Evolutionary conservation across 2,113 vertebrate species (phyloP), one percentile per base, ranked within the genome.

Genomic region (Microtus pennsylvanicus): DNA sequence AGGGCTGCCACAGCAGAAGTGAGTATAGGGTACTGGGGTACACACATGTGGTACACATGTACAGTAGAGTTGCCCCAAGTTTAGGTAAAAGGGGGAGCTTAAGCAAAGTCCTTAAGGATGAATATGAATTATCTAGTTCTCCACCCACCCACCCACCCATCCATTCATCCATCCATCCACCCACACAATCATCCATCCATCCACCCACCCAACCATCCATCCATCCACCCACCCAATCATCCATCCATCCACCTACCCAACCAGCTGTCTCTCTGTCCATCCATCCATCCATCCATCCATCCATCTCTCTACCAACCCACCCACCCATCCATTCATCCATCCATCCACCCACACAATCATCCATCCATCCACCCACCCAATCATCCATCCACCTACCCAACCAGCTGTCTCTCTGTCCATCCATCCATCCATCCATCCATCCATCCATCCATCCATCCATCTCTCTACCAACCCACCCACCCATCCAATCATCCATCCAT

Each of bases 41-140:
- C 33, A n/a, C 38, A 11, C 16, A 11, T 7, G 17, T 78, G 61
- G 82, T 12, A 1, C n/a, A 72, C 9, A 17, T 1, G 10, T 14
- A 33, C 26, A 50, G 63, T 13, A 38, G 7, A 83, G 33, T 19
- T 61, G 88, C 65, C 11, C 50, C 63, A 33, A 70, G 38, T n/a
- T 55, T 55, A 9, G 28, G 28, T 17, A 81, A 89, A 74, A 95
- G 78, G 58, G 33, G 35, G 88, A 22, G 38, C 69, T 45, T 88
- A 94, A 88, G 61, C 80, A 52, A 76, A 87, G 28, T 63, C 33
- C 55, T 93, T 76, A 82, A 67, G 42, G 28, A 69, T 96, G 21
- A 77, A 1, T 69, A 86, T 45, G 61, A 93, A 82, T 83, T 33
- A 91, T 69, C 78, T 90, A 88, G 1, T 30, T 30, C 78, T 93